phyloP scores from a whole-genome alignment of 2,888 invertebrate species.

The Spilarctia lutea region DNA sequence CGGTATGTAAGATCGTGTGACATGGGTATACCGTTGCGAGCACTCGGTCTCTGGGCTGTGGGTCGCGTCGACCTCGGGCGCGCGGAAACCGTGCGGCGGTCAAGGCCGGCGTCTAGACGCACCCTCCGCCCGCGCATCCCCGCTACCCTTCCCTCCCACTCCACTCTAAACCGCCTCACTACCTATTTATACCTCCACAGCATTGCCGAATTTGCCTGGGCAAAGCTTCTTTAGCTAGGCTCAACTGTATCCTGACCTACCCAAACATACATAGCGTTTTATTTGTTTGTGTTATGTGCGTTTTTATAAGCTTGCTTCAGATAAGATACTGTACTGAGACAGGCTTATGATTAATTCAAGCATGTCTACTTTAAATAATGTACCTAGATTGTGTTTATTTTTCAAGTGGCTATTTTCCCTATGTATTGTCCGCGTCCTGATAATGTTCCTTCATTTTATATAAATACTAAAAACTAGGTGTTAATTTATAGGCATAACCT shows the following conservation, averaged over 20 bases:
- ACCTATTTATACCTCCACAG: constrained; percentile 72
- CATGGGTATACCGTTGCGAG: constrained; percentile 52
- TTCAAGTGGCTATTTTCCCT: constrained; percentile 35
- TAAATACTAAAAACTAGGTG: constrained; percentile 11
- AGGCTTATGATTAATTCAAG: constrained; percentile 12
- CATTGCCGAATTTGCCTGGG: constrained; percentile 71
- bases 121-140: constrained; percentile 62
- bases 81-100: constrained; percentile 83
- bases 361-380: constrained; percentile 7
- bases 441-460: constrained; percentile 21
- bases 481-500: neutral
- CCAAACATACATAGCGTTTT: constrained; percentile 40
- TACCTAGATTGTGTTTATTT: constrained; percentile 22
- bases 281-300: neutral
- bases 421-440: constrained; percentile 5
- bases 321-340: constrained; percentile 29
- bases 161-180: constrained; percentile 54
- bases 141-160: constrained; percentile 50
- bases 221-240: constrained; percentile 53
- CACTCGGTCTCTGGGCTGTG: constrained; percentile 81
- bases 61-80: constrained; percentile 77
- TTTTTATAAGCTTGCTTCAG: constrained; percentile 36
- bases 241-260: constrained; percentile 69
- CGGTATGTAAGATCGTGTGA: constrained; percentile 23
- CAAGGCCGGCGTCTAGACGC: constrained; percentile 84